A percentile compares a stretch with the other conserved stretches of the same genome.
phyloP scores from a whole-genome alignment of 2,113 vertebrate species.

The Ardeotis arabs region DNA sequence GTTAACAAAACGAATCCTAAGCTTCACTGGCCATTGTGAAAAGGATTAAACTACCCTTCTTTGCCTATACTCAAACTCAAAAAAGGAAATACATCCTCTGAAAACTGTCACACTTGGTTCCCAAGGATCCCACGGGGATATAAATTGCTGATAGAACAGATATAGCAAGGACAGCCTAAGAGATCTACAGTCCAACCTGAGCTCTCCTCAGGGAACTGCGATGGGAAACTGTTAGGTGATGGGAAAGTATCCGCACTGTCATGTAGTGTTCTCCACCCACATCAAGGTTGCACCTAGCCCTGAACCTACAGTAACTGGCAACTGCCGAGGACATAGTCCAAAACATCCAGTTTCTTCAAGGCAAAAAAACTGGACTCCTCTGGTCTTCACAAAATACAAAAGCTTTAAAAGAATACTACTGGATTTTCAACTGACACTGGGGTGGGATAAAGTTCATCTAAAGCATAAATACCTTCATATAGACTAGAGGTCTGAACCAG shows the following conservation, averaged over 20 bases:
- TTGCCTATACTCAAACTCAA: neutral
- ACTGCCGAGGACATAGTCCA: neutral
- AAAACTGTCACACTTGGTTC: neutral
- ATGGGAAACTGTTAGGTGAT: neutral
- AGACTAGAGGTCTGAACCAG: neutral
- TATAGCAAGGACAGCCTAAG: neutral
- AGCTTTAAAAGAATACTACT: neutral
- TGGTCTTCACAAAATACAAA: neutral
- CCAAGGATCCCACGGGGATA: neutral
- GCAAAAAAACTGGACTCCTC: neutral
- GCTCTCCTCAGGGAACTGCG: neutral
- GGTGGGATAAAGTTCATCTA: neutral
- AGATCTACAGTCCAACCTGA: neutral
- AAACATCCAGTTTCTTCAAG: neutral
- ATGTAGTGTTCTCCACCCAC: neutral
- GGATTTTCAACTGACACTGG: neutral
- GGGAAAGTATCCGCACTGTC: neutral
- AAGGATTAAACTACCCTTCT: neutral
- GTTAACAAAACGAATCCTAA: neutral
- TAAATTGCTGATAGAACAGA: neutral
- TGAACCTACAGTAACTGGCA: neutral
- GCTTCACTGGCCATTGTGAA: neutral
- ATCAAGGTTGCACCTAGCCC: neutral
- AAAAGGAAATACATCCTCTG: neutral
- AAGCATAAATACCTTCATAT: neutral